Conservation (phyloP, 2,888 invertebrate genomes). For the Cephus pulcher region DNA sequence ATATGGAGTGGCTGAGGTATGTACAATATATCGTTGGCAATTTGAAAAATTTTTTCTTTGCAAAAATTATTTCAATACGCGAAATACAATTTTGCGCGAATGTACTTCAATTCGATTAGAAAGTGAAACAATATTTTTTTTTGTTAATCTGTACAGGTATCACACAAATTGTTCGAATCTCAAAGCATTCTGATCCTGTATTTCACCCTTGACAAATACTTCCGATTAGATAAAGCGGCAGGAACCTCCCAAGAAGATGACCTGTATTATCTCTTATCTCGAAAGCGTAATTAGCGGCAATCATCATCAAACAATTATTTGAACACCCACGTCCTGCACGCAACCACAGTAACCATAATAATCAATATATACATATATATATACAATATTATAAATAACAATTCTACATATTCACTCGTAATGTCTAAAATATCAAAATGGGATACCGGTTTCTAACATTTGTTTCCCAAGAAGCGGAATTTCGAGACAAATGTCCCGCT, state of each 20-base stretch:
- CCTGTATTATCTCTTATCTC: not conserved
- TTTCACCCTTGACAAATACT: too few species aligned
- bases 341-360: not conserved
- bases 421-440: not conserved
- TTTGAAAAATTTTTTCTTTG: not conserved
- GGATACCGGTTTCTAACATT: not conserved
- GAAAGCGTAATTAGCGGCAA: not conserved
- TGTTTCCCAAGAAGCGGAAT: not conserved
- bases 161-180: too few species aligned
- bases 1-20: not conserved
- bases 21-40: not conserved
- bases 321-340: not conserved
- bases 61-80: too few species aligned
- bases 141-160: too few species aligned
- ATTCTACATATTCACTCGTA: not conserved
- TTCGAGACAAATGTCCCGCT: constrained; percentile 53
- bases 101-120: too few species aligned
- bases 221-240: not conserved
- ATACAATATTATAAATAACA: not conserved
- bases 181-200: too few species aligned
- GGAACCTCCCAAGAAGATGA: not conserved
- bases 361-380: not conserved
- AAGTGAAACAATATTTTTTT: too few species aligned
- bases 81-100: too few species aligned
- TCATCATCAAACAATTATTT: not conserved